phyloP scores from a whole-genome alignment of 2,797 vertebrate genomes.

The Tragopan temminckii region DNA sequence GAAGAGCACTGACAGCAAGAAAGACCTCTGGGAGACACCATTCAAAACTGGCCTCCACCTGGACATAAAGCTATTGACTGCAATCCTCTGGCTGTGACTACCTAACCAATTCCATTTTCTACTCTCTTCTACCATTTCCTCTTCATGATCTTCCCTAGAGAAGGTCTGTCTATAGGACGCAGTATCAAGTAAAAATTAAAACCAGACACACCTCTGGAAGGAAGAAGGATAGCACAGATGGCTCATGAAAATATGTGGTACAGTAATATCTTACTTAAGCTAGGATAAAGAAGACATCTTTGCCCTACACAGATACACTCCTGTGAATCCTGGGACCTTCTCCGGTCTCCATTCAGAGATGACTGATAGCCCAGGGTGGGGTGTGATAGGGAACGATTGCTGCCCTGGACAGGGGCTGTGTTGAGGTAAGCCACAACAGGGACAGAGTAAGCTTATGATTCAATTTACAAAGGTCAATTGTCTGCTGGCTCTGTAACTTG shows the following conservation, averaged over 20 bases:
- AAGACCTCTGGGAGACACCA: too few relatives aligned
- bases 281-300: background rate
- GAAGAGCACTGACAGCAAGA: too few relatives aligned
- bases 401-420: background rate
- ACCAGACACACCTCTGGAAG: background rate
- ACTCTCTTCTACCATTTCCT: background rate
- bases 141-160: background rate
- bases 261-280: background rate
- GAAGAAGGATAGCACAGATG: background rate
- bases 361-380: background rate
- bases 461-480: slow-evolving; percentile 2
- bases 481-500: background rate
- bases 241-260: background rate
- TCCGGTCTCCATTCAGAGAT: background rate
- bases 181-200: background rate
- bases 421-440: background rate
- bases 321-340: background rate
- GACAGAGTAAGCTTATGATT: background rate
- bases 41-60: too few relatives aligned
- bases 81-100: too few relatives aligned
- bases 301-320: background rate
- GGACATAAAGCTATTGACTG: too few relatives aligned
- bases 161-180: background rate
- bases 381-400: background rate
- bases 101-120: background rate